phyloP scores from a whole-genome alignment of 2,888 invertebrate species.

The Strigamia maritima region DNA sequence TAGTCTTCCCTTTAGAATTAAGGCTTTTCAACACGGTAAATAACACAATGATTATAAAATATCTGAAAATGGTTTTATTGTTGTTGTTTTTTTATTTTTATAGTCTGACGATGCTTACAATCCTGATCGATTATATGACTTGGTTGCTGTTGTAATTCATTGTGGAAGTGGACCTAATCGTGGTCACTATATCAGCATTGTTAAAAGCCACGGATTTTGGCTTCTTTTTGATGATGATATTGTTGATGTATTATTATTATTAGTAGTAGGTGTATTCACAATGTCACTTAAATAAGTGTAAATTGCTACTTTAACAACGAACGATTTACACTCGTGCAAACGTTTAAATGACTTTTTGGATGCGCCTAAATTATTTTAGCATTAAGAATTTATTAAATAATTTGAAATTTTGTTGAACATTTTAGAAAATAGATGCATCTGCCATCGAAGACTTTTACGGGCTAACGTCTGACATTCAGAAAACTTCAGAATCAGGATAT shows the following conservation, averaged over 20 bases:
- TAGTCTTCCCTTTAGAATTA: conserved; percentile 96
- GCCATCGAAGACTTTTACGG: conserved; percentile 99
- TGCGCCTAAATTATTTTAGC: too few relatives aligned
- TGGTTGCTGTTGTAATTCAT: conserved; percentile 98
- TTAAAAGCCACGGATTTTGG: conserved; percentile 99
- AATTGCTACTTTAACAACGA: too few relatives aligned
- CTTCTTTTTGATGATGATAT: conserved; percentile 99
- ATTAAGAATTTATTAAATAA: too few relatives aligned
- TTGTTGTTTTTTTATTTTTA: conserved; percentile 47
- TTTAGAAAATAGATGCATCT: conserved; percentile 97
- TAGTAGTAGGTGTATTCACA: too few relatives aligned
- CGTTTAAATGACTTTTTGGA: too few relatives aligned
- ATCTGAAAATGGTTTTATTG: background rate
- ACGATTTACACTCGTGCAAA: too few relatives aligned
- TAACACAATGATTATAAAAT: conserved; percentile 44
- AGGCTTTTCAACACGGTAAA: conserved; percentile 94
- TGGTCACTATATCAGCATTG: conserved; percentile 99
- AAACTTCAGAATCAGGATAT: conserved; percentile 99
- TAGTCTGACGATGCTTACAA: conserved; percentile 98
- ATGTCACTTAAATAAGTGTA: too few relatives aligned
- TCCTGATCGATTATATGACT: conserved; percentile 95
- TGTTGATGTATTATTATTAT: conserved; percentile 85
- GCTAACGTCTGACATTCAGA: conserved; percentile 95
- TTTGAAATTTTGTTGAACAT: conserved; percentile 46
- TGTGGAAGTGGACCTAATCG: conserved; percentile 99